Evolutionary conservation across 1,140 invertebrate species (phyloP), one percentile per base, ranked within the genome.

Genomic region (Stegodyphus dumicola): DNA sequence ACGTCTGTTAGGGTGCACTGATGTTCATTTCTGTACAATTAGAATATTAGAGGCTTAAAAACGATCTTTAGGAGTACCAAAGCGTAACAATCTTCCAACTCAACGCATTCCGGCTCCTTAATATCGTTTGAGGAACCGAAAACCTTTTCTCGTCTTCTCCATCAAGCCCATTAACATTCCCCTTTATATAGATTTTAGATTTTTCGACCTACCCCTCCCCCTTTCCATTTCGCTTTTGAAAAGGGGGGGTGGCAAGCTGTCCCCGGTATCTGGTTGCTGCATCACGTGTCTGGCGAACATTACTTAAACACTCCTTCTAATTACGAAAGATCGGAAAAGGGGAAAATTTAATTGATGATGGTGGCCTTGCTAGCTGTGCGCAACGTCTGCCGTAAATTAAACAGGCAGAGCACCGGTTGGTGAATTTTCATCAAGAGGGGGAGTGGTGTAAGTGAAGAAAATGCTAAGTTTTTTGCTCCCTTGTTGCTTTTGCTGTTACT

Each of bases 121-220:
- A 60, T 60, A 60, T 60, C 56, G 5, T 60, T 15, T 15, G 9
- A 60, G 56, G 9, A 60, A 11, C 56, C 9, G 56, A 15, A 33
- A 33, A 33, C 33, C 33, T 33, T 33, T 33, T 33, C 33, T 33
- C 33, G 33, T 33, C 33, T 33, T 33, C 33, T 33, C 33, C 33
- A 33, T 33, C 33, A 33, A 33, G 64, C n/a, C 80, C 80, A 83
- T 83, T 83, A 83, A 83, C 71, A 83, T 83, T 75, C 81, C 73
- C 81, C 81, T 85, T 85, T 85, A 85, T 85, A 85, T 85, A 85
- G 81, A 85, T 85, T 85, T 85, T 85, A 85, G 81, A 85, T 85
- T 85, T 85, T 85, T 85, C 81, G 69, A 81, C 54, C 78, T 49
- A n/a, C 17, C 7, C 15, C 52, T 81, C 54, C 73, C 51, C 64